Evolutionary conservation across 2,113 vertebrate genomes (phyloP).

Genomic region (Ceyx melanurus): DNA sequence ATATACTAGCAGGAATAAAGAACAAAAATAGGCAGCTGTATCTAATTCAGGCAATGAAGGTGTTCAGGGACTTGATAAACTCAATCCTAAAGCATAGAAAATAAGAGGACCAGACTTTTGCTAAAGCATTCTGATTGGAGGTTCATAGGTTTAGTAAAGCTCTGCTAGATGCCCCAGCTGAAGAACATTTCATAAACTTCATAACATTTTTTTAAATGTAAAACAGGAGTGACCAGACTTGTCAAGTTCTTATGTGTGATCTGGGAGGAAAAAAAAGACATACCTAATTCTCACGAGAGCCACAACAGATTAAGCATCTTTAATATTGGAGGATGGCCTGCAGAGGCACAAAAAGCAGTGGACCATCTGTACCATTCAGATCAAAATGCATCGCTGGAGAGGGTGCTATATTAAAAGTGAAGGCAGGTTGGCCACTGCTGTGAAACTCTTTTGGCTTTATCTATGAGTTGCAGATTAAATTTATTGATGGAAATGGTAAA

Average conservation of each 20-base stretch:
- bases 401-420: neutral
- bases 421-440: neutral
- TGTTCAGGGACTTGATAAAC: neutral
- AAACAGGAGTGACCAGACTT: neutral
- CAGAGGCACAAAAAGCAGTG: neutral
- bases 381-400: neutral
- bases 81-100: neutral
- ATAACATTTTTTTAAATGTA: neutral
- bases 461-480: neutral
- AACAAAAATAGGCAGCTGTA: slow-evolving; percentile 16
- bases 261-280: neutral
- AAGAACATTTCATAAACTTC: neutral
- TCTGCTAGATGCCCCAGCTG: neutral
- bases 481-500: neutral
- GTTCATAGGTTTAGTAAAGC: neutral
- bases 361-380: neutral
- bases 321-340: neutral
- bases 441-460: neutral
- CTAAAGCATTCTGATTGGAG: neutral
- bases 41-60: slow-evolving; percentile 3
- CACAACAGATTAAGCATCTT: neutral
- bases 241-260: neutral
- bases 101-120: neutral
- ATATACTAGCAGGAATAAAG: neutral
- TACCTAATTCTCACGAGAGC: neutral